Evolutionary conservation across 2,113 vertebrate genomes (phyloP).

Genomic region (Vulpes lagopus): DNA sequence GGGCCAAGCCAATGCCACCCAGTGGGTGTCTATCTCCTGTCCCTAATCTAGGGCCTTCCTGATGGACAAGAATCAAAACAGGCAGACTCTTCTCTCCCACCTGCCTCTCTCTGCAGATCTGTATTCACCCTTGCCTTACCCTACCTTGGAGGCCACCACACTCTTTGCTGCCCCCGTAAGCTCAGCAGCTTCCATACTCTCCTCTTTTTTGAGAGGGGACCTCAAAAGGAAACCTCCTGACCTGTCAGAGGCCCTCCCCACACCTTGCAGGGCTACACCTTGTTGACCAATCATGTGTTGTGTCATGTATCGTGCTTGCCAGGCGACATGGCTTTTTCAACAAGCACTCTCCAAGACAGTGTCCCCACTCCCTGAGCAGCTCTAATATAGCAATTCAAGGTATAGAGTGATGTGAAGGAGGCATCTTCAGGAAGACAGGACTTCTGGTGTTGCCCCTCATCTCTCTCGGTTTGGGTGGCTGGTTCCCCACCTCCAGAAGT

Average conservation of each 20-base stretch:
- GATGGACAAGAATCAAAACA: not conserved
- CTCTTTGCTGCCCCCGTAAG: not conserved
- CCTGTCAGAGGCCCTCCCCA: not conserved
- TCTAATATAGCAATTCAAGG: not conserved
- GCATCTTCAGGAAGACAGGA: not conserved
- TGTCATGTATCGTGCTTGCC: fast-evolving
- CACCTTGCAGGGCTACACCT: not conserved
- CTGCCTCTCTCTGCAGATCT: not conserved
- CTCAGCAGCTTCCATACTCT: not conserved
- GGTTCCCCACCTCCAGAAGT: not conserved
- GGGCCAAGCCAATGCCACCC: not conserved
- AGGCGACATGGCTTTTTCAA: not conserved
- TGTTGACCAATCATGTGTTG: not conserved
- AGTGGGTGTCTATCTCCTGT: not conserved
- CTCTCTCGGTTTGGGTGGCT: not conserved
- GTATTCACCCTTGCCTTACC: not conserved
- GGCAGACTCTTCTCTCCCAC: not conserved
- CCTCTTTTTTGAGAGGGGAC: not conserved
- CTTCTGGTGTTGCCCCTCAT: not conserved
- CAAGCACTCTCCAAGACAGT: not conserved
- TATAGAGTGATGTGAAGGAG: not conserved
- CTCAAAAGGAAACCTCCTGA: too few species aligned
- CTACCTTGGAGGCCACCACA: not conserved
- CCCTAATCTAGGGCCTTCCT: not conserved
- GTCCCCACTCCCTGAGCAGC: not conserved